Evolutionary conservation across 2,113 vertebrate genomes (phyloP).

Genomic region (Candoia aspera): DNA sequence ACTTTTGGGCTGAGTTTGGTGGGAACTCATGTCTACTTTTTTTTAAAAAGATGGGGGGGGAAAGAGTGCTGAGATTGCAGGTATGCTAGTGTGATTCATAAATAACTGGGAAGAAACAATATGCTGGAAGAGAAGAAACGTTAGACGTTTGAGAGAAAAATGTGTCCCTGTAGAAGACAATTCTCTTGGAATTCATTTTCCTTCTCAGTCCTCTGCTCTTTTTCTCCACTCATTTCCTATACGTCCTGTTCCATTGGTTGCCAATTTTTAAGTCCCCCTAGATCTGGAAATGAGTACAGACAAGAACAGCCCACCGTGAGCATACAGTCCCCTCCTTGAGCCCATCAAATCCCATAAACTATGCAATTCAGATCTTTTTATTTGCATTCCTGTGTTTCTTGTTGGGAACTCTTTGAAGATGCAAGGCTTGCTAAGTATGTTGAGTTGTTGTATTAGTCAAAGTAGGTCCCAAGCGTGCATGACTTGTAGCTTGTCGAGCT

Average conservation of each 20-base stretch:
- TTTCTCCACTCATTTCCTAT: background rate
- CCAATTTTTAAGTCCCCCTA: background rate
- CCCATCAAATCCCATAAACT: background rate
- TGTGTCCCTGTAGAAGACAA: background rate
- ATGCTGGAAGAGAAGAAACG: background rate
- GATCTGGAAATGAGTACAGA: slow-evolving; percentile 66
- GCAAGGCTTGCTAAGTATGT: background rate
- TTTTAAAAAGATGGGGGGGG: background rate
- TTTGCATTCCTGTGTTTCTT: background rate
- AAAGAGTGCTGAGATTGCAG: slow-evolving; percentile 19
- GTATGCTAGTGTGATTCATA: background rate
- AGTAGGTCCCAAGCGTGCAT: background rate
- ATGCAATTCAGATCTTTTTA: background rate
- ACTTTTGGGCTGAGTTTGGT: slow-evolving; percentile 23
- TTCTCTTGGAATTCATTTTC: background rate
- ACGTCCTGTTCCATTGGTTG: background rate
- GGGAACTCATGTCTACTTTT: slow-evolving; percentile 29
- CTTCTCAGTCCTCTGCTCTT: background rate
- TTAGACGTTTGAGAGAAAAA: background rate
- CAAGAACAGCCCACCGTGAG: background rate
- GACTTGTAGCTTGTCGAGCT: too few species aligned
- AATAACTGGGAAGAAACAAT: background rate
- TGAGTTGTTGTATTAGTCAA: background rate
- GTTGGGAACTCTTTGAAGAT: background rate
- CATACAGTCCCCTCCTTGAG: background rate